These are phyloP conservation scores for Corythoichthys intestinalis DNA, from an alignment of 2,113 vertebrate genomes.

Conservation along the genomic window DNA sequence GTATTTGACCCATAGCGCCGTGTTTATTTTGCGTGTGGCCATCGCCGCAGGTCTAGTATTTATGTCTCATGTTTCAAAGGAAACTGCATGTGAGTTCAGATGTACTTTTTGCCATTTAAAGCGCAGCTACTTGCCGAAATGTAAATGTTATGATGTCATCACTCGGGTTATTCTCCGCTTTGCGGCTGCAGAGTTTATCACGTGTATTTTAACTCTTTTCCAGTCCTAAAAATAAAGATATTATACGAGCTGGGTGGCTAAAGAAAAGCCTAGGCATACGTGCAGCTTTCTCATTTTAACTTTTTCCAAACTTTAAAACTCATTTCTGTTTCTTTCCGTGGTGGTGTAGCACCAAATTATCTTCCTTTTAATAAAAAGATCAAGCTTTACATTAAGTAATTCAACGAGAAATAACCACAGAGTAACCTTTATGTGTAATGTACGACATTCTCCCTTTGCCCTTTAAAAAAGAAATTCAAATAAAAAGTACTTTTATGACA, in stretches of 20 bases:
- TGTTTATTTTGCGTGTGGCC: slow-evolving; percentile 60
- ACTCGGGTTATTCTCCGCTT: neutral
- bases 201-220: neutral
- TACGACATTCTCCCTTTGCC: neutral
- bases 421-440: slow-evolving; percentile 1
- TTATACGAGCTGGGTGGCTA: neutral
- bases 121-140: neutral
- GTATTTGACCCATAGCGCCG: slow-evolving; percentile 50
- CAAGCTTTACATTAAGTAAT: neutral
- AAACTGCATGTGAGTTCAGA: slow-evolving; percentile 26
- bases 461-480: neutral
- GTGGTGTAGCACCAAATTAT: neutral
- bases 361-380: neutral
- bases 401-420: slow-evolving; percentile 1
- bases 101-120: slow-evolving; percentile 21
- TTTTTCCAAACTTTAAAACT: neutral
- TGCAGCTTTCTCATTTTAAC: neutral
- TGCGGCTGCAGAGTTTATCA: neutral
- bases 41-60: slow-evolving; percentile 38
- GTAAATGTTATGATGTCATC: slow-evolving; percentile 7
- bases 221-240: neutral
- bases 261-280: too few species aligned
- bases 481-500: neutral
- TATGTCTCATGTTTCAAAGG: slow-evolving; percentile 44
- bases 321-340: neutral